These are phyloP conservation scores for Nycteola revayana DNA, from an alignment of 2,888 invertebrate genomes.

Conservation along the genomic window DNA sequence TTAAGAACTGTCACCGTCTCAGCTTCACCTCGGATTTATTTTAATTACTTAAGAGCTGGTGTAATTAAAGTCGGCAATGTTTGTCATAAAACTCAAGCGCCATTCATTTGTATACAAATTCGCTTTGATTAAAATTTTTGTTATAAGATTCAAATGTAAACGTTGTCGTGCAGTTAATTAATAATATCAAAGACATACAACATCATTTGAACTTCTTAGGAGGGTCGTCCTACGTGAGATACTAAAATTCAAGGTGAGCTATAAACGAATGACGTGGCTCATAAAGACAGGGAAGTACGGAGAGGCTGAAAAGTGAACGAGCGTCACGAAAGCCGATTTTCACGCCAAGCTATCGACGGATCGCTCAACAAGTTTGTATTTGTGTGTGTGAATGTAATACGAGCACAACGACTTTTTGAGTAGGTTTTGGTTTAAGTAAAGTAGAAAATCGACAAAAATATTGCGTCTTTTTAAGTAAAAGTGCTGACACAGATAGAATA, in stretches of 20 bases:
- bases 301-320: slow-evolving; percentile 33
- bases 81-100: too few relatives aligned
- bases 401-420: slow-evolving; percentile 48
- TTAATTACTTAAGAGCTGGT: slow-evolving; percentile 31
- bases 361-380: slow-evolving; percentile 25
- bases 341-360: slow-evolving; percentile 43
- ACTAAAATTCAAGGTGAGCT: slow-evolving; percentile 48
- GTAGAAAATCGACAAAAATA: too few relatives aligned
- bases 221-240: slow-evolving; percentile 20
- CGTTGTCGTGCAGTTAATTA: too few relatives aligned
- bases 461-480: too few relatives aligned
- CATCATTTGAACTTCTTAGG: slow-evolving; percentile 28
- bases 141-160: too few relatives aligned
- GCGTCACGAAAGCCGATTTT: slow-evolving; percentile 48
- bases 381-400: slow-evolving; percentile 49
- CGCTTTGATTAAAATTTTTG: too few relatives aligned
- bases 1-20: slow-evolving; percentile 32
- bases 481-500: too few relatives aligned
- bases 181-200: slow-evolving; percentile 20
- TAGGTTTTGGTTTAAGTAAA: too few relatives aligned
- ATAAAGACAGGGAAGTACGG: slow-evolving; percentile 40
- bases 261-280: slow-evolving; percentile 49
- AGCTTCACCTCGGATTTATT: slow-evolving; percentile 41
- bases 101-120: too few relatives aligned
- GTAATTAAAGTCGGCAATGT: too few relatives aligned